A percentile compares a stretch with the other conserved stretches of the same genome.
These are phyloP conservation scores for Eristalis pertinax DNA, from an alignment of 2,888 invertebrate species.

Conservation along the genomic window DNA sequence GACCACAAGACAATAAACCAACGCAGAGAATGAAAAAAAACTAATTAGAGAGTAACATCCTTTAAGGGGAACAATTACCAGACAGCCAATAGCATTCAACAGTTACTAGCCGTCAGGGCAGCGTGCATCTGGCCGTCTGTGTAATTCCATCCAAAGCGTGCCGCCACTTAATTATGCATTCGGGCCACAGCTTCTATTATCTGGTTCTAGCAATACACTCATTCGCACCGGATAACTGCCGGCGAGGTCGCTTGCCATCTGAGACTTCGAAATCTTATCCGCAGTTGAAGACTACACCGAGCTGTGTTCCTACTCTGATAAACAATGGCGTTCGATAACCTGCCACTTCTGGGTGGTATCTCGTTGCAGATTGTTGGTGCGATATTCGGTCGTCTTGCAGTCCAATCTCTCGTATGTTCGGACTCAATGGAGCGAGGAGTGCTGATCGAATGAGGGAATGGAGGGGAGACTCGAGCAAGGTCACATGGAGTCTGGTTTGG, in stretches of 20 bases:
- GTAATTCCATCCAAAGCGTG: slow-evolving; percentile 36
- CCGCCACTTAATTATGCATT: slow-evolving; percentile 57
- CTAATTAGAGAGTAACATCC: slow-evolving; percentile 47
- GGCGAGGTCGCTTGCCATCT: slow-evolving; percentile 40
- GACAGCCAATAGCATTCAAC: neutral
- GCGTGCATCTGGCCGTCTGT: neutral
- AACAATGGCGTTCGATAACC: slow-evolving; percentile 13
- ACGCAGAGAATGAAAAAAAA: slow-evolving; percentile 10
- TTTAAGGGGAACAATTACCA: slow-evolving; percentile 42
- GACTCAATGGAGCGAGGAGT: neutral
- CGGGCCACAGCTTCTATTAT: slow-evolving; percentile 51
- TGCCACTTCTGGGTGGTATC: slow-evolving; percentile 23
- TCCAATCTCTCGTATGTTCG: slow-evolving; percentile 19
- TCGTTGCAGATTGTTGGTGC: slow-evolving; percentile 50
- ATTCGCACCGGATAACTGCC: slow-evolving; percentile 50
- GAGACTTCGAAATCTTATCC: slow-evolving; percentile 50
- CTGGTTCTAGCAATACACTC: slow-evolving; percentile 18
- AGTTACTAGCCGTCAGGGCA: neutral
- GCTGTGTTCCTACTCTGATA: slow-evolving; percentile 58
- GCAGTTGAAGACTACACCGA: slow-evolving; percentile 2
- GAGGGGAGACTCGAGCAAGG: slow-evolving; percentile 35
- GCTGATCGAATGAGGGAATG: neutral
- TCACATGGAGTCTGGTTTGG: slow-evolving; percentile 47
- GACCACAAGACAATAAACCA: slow-evolving; percentile 53
- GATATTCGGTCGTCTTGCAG: slow-evolving; percentile 40